Evolutionary conservation across 2,888 invertebrate genomes (phyloP), one percentile per base, ranked within the genome.

Genomic region (Drosophila aldrichi): DNA sequence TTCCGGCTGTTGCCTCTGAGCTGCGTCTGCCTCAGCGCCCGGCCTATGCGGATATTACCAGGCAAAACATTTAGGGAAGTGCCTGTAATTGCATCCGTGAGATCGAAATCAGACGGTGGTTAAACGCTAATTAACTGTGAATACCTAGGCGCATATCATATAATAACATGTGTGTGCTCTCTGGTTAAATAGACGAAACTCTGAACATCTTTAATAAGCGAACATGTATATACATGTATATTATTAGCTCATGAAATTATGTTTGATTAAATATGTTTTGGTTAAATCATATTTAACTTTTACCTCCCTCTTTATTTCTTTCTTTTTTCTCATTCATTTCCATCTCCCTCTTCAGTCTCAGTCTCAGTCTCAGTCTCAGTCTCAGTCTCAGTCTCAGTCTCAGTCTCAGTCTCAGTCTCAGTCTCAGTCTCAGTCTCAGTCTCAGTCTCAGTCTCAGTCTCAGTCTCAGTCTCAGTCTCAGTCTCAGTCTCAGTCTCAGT

Each of bases 51-150:
- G 74, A 74, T 74, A 74, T 64, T 57, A 38, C 36, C 48, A 49
- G 48, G 38, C 34, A 34, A 57, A 56, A 18, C 34, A 46, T 48
- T 34, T 54, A 12, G 60, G 70, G 70, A 74, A 74, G 74, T 64
- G 64, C 46, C 20, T 32, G n/a, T 60, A 57, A 64, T 74, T 74
- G 74, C 74, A 70, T 64, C 52, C 74, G 70, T 54, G 52, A 48
- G 64, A 64, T 66, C 29, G 18, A 22, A 52, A 43, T 5, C 38
- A 14, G 12, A 34, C 55, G 48, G 14, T 66, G 38, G 16, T 40
- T 65, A 46, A 52, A 43, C 38, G 44, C 8, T 36, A 49, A 16
- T 16, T 51, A 16, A 18, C n/a, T 9, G 38, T 38, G 18, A 25
- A 43, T 14, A 20, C 25, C n/a, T 16, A 14, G n/a, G 2, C 48